Conservation (phyloP, 2,888 invertebrate genomes). For the Phalangium opilio region DNA sequence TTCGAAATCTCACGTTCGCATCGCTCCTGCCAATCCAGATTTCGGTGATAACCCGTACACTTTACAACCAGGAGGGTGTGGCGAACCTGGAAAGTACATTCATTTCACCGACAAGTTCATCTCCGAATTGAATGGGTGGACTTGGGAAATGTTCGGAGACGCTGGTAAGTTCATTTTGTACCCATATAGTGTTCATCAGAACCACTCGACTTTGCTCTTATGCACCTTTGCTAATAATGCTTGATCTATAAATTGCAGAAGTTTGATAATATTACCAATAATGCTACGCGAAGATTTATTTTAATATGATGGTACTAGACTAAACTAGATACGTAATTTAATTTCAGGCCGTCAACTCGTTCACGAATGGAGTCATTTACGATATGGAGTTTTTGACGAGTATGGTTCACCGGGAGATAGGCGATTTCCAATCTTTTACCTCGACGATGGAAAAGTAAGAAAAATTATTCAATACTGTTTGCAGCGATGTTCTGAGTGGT, state of each 20-base stretch:
- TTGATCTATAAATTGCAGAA: no score
- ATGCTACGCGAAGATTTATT: no score
- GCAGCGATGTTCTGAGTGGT: no score
- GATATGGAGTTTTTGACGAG: conserved; percentile 26
- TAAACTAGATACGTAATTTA: no score
- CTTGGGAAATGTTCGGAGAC: conserved; percentile 18
- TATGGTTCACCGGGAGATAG: conserved; percentile 21
- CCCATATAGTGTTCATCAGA: no score
- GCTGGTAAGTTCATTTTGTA: conserved; percentile 15
- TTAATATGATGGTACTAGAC: no score
- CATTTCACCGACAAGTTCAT: conserved; percentile 31
- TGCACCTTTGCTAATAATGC: no score
- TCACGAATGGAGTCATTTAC: conserved; percentile 25
- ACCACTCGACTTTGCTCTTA: no score
- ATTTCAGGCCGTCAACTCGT: conserved; percentile 20
- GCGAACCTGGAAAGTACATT: conserved; percentile 43
- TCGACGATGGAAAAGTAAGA: conserved; percentile 18
- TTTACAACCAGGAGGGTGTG: conserved; percentile 45
- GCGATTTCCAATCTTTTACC: conserved; percentile 19
- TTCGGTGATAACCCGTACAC: conserved; percentile 42
- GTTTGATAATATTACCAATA: no score
- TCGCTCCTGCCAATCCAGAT: conserved; percentile 36
- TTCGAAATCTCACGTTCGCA: conserved; percentile 37
- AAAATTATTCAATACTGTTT: no score
- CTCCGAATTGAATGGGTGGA: conserved; percentile 13